A percentile compares a stretch with the other conserved stretches of the same genome.
Conservation (phyloP, 2,888 invertebrate species). For the Hyposoter didymator region DNA sequence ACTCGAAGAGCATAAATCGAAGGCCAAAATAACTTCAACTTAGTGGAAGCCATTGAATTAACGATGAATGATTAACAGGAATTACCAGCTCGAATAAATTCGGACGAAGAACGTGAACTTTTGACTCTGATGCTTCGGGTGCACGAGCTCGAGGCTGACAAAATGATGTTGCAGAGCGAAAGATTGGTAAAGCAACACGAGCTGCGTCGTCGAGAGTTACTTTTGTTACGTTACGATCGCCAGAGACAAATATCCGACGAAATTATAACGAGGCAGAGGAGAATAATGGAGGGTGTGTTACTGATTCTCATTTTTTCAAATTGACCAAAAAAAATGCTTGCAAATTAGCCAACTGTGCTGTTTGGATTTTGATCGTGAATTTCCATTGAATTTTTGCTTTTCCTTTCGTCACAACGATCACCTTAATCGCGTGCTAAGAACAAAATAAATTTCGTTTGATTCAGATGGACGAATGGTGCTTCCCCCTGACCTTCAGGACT, state of each 20-base stretch:
- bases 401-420: background rate
- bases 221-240: constrained; percentile 92
- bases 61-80: constrained; percentile 85
- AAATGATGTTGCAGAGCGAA: constrained; percentile 95
- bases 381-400: background rate
- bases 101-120: constrained; percentile 96
- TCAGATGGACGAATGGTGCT: constrained; percentile 89
- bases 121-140: constrained; percentile 94
- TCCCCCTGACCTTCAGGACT: constrained; percentile 91
- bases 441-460: constrained; percentile 49
- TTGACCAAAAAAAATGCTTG: background rate
- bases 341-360: too few relatives aligned
- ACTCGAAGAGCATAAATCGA: background rate
- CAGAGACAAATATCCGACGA: constrained; percentile 95
- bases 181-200: constrained; percentile 94
- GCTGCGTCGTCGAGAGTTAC: constrained; percentile 92
- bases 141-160: constrained; percentile 97
- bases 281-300: constrained; percentile 91
- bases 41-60: background rate
- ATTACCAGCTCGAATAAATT: constrained; percentile 93
- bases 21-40: background rate
- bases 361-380: background rate
- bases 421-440: background rate
- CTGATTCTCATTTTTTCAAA: background rate
- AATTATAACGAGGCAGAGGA: constrained; percentile 94